Conservation (phyloP, 2,888 invertebrate species). For the Diplolepis rosae region DNA sequence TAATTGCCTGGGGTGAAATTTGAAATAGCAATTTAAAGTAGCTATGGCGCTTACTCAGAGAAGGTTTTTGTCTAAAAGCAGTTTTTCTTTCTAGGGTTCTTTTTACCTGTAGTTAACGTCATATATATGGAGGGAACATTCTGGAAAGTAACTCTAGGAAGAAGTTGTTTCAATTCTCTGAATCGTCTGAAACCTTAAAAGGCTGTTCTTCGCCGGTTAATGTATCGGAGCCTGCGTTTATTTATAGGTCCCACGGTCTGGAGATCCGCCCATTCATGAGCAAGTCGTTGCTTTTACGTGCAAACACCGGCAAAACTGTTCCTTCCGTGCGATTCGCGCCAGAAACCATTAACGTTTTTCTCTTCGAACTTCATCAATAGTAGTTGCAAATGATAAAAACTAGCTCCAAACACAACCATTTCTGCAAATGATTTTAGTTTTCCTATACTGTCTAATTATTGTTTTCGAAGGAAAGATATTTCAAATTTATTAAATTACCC, state of each 20-base stretch:
- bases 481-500: not conserved
- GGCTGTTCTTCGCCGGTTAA: conserved; percentile 47
- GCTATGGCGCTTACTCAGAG: not conserved
- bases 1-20: not conserved
- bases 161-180: conserved; percentile 43
- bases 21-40: not conserved
- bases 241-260: conserved; percentile 50
- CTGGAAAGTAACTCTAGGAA: conserved; percentile 32
- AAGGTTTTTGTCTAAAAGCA: not conserved
- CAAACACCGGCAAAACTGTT: conserved; percentile 41
- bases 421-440: not conserved
- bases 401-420: not conserved
- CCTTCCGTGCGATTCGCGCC: conserved; percentile 40
- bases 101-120: conserved; percentile 12
- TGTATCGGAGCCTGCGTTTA: conserved; percentile 49
- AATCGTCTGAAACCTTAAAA: conserved; percentile 36
- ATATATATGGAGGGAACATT: conserved; percentile 3
- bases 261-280: conserved; percentile 41
- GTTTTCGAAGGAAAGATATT: too few relatives aligned
- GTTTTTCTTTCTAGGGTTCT: not conserved
- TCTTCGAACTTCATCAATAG: conserved; percentile 46
- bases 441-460: too few relatives aligned
- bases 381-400: not conserved
- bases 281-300: conserved; percentile 43
- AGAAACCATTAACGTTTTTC: conserved; percentile 49